These are phyloP conservation scores for Gallinago undulata DNA, from an alignment of 2,113 vertebrate species.

Conservation along the genomic window DNA sequence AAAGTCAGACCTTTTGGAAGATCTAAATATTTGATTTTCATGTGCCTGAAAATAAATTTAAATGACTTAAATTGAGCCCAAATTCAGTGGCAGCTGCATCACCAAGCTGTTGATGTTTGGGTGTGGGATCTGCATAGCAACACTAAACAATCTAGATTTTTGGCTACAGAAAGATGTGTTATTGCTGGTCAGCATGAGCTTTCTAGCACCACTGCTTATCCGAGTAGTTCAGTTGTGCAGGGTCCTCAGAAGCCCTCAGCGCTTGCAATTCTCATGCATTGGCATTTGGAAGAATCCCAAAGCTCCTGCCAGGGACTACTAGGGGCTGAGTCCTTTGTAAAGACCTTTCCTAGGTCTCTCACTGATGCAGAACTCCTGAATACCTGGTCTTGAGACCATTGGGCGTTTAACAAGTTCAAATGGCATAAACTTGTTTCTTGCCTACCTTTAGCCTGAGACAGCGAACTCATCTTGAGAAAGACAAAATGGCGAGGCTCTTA, in stretches of 20 bases:
- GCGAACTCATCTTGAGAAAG: not conserved
- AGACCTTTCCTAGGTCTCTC: not conserved
- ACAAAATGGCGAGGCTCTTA: not conserved
- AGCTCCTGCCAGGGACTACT: not conserved
- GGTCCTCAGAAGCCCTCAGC: not conserved
- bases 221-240: not conserved
- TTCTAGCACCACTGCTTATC: not conserved
- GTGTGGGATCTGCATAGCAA: not conserved
- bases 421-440: not conserved
- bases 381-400: not conserved
- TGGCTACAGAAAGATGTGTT: not conserved
- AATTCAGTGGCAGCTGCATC: not conserved
- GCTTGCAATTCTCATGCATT: rapidly evolving
- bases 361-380: not conserved
- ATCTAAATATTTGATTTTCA: not conserved
- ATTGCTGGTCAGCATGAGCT: not conserved
- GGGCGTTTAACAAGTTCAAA: not conserved
- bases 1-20: not conserved
- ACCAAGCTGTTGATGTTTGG: not conserved
- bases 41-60: not conserved
- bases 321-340: not conserved
- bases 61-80: not conserved
- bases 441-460: not conserved
- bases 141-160: not conserved
- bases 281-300: not conserved